Evolutionary conservation across 2,888 invertebrate species (phyloP).

Genomic region (Molorchus minor): DNA sequence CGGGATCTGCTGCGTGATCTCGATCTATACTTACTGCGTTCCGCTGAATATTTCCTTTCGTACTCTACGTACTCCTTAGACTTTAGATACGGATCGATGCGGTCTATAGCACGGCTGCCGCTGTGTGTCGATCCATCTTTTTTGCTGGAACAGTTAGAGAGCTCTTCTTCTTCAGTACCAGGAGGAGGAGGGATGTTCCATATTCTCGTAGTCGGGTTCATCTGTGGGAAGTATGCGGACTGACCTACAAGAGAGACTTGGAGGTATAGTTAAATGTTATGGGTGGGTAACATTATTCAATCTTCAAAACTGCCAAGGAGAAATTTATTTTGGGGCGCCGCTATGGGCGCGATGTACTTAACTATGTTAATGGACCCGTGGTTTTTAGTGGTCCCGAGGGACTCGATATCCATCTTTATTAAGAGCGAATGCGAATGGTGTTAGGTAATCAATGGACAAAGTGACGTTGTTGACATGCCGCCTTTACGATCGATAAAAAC

Average conservation of each 20-base stretch:
- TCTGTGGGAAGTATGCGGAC: slow-evolving; percentile 50
- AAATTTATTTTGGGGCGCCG: slow-evolving; percentile 24
- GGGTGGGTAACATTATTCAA: slow-evolving; percentile 43
- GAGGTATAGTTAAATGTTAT: slow-evolving; percentile 63
- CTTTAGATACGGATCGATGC: slow-evolving; percentile 56
- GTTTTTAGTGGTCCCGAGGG: slow-evolving; percentile 24
- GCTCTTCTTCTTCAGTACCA: slow-evolving; percentile 55
- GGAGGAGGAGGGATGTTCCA: slow-evolving; percentile 62
- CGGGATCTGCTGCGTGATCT: slow-evolving; percentile 43
- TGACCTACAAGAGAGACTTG: slow-evolving; percentile 65
- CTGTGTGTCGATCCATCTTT: slow-evolving; percentile 26
- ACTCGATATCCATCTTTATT: slow-evolving; percentile 32
- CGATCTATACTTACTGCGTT: slow-evolving; percentile 41
- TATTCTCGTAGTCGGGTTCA: slow-evolving; percentile 54
- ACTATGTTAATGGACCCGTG: slow-evolving; percentile 34
- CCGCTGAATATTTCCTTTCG: slow-evolving; percentile 29
- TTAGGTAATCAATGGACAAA: slow-evolving; percentile 52
- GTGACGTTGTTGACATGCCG: slow-evolving; percentile 41
- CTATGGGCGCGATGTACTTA: slow-evolving; percentile 26
- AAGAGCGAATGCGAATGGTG: slow-evolving; percentile 35
- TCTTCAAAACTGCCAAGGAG: slow-evolving; percentile 47
- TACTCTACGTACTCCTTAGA: slow-evolving; percentile 54
- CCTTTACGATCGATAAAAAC: slow-evolving; percentile 11
- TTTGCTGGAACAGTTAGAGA: slow-evolving; percentile 31
- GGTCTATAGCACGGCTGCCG: slow-evolving; percentile 46